Conservation (phyloP, 92 coral and sea anemone species). For the Siderastrea siderea region DNA sequence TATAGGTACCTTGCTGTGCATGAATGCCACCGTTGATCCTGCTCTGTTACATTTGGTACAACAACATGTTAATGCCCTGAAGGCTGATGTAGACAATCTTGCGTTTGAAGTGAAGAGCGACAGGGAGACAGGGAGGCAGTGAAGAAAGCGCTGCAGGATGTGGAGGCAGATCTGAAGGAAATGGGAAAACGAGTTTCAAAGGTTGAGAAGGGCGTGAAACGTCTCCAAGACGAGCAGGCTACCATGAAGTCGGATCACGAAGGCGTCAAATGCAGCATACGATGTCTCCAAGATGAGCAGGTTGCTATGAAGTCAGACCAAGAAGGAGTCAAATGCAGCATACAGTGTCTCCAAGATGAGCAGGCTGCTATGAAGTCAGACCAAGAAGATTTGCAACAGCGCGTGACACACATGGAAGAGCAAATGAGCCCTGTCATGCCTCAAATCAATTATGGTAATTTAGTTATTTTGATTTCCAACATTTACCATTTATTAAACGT, state of each 20-base stretch:
- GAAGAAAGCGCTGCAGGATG: not conserved
- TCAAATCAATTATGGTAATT: not conserved
- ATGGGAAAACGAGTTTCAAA: not conserved
- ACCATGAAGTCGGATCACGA: not conserved
- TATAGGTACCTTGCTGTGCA: constrained; percentile 24
- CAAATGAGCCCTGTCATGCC: not conserved
- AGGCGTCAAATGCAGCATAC: not conserved
- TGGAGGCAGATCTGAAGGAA: not conserved
- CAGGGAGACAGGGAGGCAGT: constrained; percentile 3
- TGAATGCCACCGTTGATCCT: constrained; percentile 19
- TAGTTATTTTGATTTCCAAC: too few species aligned
- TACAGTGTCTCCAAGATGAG: too few species aligned
- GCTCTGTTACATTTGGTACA: constrained; percentile 18
- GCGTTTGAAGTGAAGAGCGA: constrained; percentile 17
- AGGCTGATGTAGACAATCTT: constrained; percentile 27
- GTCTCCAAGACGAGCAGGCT: not conserved
- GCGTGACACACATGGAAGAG: not conserved
- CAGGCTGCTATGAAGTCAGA: not conserved
- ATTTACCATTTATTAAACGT: too few species aligned
- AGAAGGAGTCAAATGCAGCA: too few species aligned
- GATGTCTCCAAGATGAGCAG: too few species aligned
- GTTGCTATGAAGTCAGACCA: too few species aligned
- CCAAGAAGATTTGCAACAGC: not conserved
- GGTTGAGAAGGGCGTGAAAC: not conserved
- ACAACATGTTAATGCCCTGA: constrained; percentile 12